Percentiles rank a stretch among this genome's conserved stretches.
Evolutionary conservation across 2,797 vertebrate species (phyloP).

Genomic region (Neostethus bicornis): DNA sequence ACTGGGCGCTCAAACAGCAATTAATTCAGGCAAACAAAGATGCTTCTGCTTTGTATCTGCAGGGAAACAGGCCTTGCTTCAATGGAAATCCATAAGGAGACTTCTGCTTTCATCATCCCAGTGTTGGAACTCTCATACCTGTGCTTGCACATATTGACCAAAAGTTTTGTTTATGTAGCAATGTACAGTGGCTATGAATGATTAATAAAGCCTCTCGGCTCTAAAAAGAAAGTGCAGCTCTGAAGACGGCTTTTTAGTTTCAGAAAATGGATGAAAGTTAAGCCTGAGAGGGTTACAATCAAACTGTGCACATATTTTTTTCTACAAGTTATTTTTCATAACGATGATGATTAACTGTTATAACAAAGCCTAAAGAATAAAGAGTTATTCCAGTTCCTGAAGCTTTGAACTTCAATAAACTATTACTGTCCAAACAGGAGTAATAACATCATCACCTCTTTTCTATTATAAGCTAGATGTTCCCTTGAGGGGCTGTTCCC

Average conservation of each 20-base stretch:
- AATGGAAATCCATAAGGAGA: slow-evolving; percentile 53
- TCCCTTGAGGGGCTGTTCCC: slow-evolving; percentile 54
- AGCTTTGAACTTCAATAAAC: slow-evolving; percentile 21
- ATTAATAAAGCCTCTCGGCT: slow-evolving; percentile 37
- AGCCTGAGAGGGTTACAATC: neutral
- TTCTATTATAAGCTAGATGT: slow-evolving; percentile 58
- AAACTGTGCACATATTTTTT: neutral
- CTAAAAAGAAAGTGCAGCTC: neutral
- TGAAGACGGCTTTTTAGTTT: slow-evolving; percentile 3
- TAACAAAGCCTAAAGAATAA: neutral
- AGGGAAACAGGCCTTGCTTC: slow-evolving; percentile 39
- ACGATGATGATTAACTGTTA: neutral
- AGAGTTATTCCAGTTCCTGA: slow-evolving; percentile 1
- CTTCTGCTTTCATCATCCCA: slow-evolving; percentile 41
- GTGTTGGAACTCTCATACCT: slow-evolving; percentile 34
- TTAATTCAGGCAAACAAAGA: slow-evolving; percentile 22
- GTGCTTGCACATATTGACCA: slow-evolving; percentile 53
- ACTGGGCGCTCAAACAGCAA: slow-evolving; percentile 17
- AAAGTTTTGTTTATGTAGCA: slow-evolving; percentile 56
- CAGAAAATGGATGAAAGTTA: slow-evolving; percentile 3
- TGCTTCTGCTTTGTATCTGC: slow-evolving; percentile 34
- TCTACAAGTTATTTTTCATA: slow-evolving; percentile 9
- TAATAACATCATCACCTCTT: slow-evolving; percentile 38
- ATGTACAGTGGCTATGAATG: slow-evolving; percentile 49
- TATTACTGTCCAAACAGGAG: slow-evolving; percentile 38